These are phyloP conservation scores for Physella acuta DNA, from an alignment of 1,140 invertebrate genomes.

Conservation along the genomic window DNA sequence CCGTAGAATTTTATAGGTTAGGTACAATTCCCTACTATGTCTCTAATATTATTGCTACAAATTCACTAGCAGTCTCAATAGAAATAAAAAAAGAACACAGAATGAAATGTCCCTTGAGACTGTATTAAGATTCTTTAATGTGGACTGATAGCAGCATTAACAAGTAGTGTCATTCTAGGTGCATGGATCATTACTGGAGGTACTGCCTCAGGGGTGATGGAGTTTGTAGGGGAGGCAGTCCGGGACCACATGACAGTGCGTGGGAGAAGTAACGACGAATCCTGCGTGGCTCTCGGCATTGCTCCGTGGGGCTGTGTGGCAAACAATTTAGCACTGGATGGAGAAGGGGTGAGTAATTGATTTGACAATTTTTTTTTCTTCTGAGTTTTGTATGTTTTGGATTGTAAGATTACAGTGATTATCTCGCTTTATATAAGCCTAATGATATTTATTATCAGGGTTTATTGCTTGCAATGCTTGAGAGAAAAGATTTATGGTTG, in stretches of 20 bases:
- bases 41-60: too few relatives aligned
- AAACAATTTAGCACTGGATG: slow-evolving; percentile 48
- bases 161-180: slow-evolving; percentile 30
- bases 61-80: too few relatives aligned
- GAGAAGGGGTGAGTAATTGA: slow-evolving; percentile 38
- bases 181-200: slow-evolving; percentile 52
- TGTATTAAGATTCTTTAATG: background rate
- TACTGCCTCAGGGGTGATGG: slow-evolving; percentile 44
- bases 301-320: slow-evolving; percentile 49
- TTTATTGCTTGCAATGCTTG: too few relatives aligned
- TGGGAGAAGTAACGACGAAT: slow-evolving; percentile 34
- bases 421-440: too few relatives aligned
- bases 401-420: too few relatives aligned
- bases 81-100: too few relatives aligned
- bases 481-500: too few relatives aligned
- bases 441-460: too few relatives aligned
- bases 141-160: background rate
- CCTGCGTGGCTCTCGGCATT: slow-evolving; percentile 49
- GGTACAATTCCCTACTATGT: too few relatives aligned
- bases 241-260: slow-evolving; percentile 43
- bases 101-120: too few relatives aligned
- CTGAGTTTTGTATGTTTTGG: too few relatives aligned
- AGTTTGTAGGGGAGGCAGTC: slow-evolving; percentile 51
- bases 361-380: slow-evolving; percentile 9
- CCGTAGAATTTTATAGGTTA: too few relatives aligned